These are phyloP conservation scores for Prunella fulvescens DNA, from an alignment of 2,113 vertebrate genomes.

Conservation along the genomic window DNA sequence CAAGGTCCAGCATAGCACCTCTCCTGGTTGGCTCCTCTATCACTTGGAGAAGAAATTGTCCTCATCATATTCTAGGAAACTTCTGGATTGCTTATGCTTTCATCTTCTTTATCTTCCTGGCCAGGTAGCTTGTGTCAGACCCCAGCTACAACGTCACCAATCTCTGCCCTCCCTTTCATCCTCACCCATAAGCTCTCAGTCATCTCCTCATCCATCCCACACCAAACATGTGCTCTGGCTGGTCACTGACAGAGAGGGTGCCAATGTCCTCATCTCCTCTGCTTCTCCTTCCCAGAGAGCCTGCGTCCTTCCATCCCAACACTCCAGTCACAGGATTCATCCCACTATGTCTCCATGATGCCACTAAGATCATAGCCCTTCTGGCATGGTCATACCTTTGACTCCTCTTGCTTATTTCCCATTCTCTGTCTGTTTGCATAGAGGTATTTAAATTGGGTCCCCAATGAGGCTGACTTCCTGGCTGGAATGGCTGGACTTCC, in stretches of 20 bases:
- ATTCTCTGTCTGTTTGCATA: background rate
- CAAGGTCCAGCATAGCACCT: background rate
- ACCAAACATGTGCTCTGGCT: rapidly evolving
- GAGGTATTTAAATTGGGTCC: background rate
- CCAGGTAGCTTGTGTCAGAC: background rate
- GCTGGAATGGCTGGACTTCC: background rate
- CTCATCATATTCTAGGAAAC: background rate
- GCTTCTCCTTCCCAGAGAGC: background rate
- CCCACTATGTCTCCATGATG: background rate
- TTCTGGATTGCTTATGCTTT: background rate
- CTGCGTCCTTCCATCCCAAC: rapidly evolving
- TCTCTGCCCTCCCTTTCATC: background rate
- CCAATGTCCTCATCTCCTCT: rapidly evolving
- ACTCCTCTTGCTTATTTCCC: background rate
- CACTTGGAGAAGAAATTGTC: background rate
- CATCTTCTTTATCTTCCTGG: background rate
- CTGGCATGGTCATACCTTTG: background rate
- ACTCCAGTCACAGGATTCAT: background rate
- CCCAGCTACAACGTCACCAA: background rate
- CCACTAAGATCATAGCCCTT: background rate
- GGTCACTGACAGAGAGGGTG: background rate
- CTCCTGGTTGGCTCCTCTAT: background rate
- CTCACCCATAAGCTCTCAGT: background rate
- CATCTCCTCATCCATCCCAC: background rate
- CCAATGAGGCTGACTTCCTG: background rate